Evolutionary conservation across 2,888 invertebrate genomes (phyloP), one percentile per base, ranked within the genome.

Genomic region (Pterostichus madidus): DNA sequence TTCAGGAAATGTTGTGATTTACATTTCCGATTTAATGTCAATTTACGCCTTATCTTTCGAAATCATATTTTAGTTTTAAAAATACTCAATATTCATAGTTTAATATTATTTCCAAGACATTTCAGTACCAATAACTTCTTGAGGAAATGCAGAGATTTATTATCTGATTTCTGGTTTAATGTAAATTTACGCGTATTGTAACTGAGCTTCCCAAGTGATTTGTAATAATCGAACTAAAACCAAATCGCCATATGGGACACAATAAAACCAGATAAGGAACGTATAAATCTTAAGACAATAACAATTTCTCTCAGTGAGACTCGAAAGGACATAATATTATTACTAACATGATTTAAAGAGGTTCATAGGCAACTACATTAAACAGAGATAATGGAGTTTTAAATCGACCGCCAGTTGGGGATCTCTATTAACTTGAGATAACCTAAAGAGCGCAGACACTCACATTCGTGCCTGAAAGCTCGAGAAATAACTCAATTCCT

Each of bases 371-470:
- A 32, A 61, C 75, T 81, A 61, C 59, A 81, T 81, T 81, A 81
- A 81, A 81, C 59, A 46, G 46, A 81, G 81, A 81, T 81, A 81
- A 81, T 81, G 81, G 81, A 81, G 75, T 81, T 81, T 81, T 75
- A 81, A 75, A 75, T 56, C 56, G 46, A 31, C 31, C 35, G 68
- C 10, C 32, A 24, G 32, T n/a, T 78, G 11, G 75, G 53, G 46
- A 15, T 39, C 59, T 77, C 56, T 56, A 56, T 75, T 75, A 75
- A 13, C 75, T 52, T n/a, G 31, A 39, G 56, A 77, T 77, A 77
- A 77, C 77, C 77, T 77, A 77, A 77, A 77, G 56, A 77, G 71
- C 35, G 46, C 5, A 44, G 7, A 71, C 31, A 31, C 71, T 24
- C 49, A 11, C 5, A 46, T 39, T 68, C 35, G 35, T 68, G 68